Conservation (phyloP, 2,797 vertebrate species). For the Pachyuromys duprasi region DNA sequence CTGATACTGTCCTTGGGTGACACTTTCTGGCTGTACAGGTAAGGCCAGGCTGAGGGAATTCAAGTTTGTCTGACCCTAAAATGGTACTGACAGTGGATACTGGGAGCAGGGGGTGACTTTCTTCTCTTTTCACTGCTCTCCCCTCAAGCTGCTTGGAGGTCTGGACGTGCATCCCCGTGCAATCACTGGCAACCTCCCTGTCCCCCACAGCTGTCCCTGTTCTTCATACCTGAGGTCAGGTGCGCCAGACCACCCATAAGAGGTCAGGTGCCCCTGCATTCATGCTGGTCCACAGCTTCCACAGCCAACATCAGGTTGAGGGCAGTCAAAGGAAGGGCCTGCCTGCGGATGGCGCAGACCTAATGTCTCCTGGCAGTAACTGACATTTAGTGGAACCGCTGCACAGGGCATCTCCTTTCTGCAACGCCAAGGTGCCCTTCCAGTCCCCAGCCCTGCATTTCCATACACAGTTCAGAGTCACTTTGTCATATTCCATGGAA, state of each 20-base stretch:
- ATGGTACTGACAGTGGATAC: background rate
- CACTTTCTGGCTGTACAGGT: background rate
- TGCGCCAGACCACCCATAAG: accelerated
- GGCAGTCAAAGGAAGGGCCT: accelerated
- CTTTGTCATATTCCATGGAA: background rate
- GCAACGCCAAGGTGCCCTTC: background rate
- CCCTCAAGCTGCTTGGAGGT: background rate
- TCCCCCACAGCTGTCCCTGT: accelerated
- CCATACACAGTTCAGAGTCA: background rate
- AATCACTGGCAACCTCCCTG: accelerated
- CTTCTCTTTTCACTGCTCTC: accelerated
- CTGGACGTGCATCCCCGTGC: accelerated
- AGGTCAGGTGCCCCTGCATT: accelerated
- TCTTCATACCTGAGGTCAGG: too few species aligned
- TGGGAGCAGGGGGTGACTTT: accelerated
- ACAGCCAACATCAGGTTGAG: background rate
- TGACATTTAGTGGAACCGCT: accelerated
- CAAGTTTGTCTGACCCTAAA: background rate
- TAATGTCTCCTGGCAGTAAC: accelerated
- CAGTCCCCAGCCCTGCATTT: background rate
- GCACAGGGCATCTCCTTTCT: background rate
- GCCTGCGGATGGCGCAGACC: accelerated
- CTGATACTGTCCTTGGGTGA: background rate
- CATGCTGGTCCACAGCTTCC: accelerated
- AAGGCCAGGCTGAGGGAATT: background rate